Conservation (phyloP, 2,888 invertebrate species). For the Sacculina carcini region DNA sequence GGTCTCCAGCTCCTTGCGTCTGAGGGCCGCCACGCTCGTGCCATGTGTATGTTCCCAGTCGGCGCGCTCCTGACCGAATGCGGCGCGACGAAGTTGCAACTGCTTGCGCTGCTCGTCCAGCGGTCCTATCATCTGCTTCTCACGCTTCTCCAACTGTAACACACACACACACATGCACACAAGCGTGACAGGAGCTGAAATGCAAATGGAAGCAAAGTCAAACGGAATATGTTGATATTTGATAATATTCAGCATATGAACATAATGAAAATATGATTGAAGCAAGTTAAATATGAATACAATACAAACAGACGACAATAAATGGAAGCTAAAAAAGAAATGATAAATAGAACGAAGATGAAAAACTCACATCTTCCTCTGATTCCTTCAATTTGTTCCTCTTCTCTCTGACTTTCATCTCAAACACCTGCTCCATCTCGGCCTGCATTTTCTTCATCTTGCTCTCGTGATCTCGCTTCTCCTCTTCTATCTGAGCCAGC, state of each 20-base stretch:
- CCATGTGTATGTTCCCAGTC: constrained; percentile 76
- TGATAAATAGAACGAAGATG: constrained; percentile 4
- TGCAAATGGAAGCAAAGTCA: too few relatives aligned
- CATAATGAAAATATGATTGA: not conserved
- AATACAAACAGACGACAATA: not conserved
- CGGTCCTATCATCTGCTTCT: constrained; percentile 50
- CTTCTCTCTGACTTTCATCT: constrained; percentile 90
- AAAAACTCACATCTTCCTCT: constrained; percentile 44
- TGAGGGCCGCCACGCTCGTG: constrained; percentile 47
- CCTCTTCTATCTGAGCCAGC: constrained; percentile 92
- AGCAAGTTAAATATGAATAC: constrained; percentile 3
- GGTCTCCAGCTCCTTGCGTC: constrained; percentile 12
- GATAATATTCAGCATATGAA: not conserved
- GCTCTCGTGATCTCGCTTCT: constrained; percentile 77
- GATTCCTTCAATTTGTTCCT: constrained; percentile 86
- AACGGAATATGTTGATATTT: not conserved
- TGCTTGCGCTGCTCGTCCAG: constrained; percentile 43
- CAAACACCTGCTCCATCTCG: constrained; percentile 97
- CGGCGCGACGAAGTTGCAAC: constrained; percentile 46
- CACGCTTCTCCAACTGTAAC: constrained; percentile 46
- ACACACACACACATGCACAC: too few relatives aligned
- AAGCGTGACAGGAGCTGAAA: too few relatives aligned
- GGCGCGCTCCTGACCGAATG: constrained; percentile 56
- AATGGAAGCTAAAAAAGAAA: constrained; percentile 6
- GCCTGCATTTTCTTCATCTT: constrained; percentile 98